Evolutionary conservation across 2,113 vertebrate species (phyloP).

Genomic region (Tinamus guttatus): DNA sequence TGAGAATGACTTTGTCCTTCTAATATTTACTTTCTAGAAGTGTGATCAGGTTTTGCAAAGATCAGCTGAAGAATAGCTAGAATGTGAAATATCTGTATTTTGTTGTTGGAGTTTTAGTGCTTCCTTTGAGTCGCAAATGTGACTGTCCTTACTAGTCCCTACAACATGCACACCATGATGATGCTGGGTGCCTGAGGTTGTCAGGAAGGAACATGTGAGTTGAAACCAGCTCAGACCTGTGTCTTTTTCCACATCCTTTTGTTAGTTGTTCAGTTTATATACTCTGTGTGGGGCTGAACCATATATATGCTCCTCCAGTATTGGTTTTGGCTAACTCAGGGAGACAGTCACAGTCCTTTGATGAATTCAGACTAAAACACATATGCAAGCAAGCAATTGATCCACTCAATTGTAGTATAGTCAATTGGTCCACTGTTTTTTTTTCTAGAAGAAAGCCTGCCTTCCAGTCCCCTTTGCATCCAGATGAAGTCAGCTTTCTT

Average conservation of each 20-base stretch:
- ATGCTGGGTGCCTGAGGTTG: too few species aligned
- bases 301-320: too few species aligned
- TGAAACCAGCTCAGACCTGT: too few species aligned
- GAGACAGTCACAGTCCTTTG: not conserved
- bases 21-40: not conserved
- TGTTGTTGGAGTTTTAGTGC: not conserved
- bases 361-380: not conserved
- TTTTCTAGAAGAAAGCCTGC: not conserved
- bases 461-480: not conserved
- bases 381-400: not conserved
- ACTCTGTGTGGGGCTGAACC: too few species aligned
- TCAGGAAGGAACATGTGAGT: too few species aligned
- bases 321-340: too few species aligned
- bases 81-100: not conserved
- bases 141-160: not conserved
- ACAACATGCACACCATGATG: not conserved
- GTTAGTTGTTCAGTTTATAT: too few species aligned
- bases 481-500: not conserved
- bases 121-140: not conserved
- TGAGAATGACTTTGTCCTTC: not conserved
- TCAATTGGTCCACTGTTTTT: not conserved
- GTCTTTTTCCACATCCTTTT: too few species aligned
- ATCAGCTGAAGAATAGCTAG: not conserved
- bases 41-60: not conserved
- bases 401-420: not conserved